Percentiles rank a stretch among this genome's conserved stretches.
phyloP scores from a whole-genome alignment of 2,888 invertebrate species.

The Drosophila affinis region DNA sequence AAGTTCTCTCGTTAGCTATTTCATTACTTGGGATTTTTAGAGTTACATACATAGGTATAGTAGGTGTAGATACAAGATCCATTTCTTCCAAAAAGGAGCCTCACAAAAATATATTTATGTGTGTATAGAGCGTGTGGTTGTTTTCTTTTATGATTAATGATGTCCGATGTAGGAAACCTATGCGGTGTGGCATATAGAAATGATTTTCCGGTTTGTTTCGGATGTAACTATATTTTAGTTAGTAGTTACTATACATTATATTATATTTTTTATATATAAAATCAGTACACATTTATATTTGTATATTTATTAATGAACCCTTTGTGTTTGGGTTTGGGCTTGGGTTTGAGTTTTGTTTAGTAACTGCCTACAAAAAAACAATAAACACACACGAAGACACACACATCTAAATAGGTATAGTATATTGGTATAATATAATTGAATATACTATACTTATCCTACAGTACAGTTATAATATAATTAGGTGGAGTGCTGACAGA shows the following conservation, averaged over 20 bases:
- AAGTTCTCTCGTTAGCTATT: slow-evolving; percentile 22
- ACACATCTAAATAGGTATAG: slow-evolving; percentile 31
- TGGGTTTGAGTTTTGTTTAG: slow-evolving; percentile 15
- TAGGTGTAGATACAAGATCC: slow-evolving; percentile 34
- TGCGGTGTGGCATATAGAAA: slow-evolving; percentile 7
- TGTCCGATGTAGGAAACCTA: slow-evolving; percentile 56
- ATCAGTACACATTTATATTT: slow-evolving; percentile 73
- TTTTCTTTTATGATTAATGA: not conserved
- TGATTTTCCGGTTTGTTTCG: slow-evolving; percentile 37
- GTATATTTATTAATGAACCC: slow-evolving; percentile 47
- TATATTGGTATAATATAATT: slow-evolving; percentile 41
- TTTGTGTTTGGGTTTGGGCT: slow-evolving; percentile 19
- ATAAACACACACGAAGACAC: slow-evolving; percentile 38
- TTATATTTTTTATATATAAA: slow-evolving; percentile 58
- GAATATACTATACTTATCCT: slow-evolving; percentile 18
- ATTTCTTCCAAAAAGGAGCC: slow-evolving; percentile 57
- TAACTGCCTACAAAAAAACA: slow-evolving; percentile 47
- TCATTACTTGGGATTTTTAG: slow-evolving; percentile 12
- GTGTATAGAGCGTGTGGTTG: slow-evolving; percentile 46
- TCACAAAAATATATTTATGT: slow-evolving; percentile 68
- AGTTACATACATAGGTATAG: slow-evolving; percentile 3
- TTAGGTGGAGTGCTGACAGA: slow-evolving; percentile 61
- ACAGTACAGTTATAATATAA: slow-evolving; percentile 54
- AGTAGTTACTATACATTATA: slow-evolving; percentile 11
- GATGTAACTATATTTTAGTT: slow-evolving; percentile 53